Evolutionary conservation across 2,888 invertebrate species (phyloP), one percentile per base, ranked within the genome.

Genomic region (Tinea semifulvella): DNA sequence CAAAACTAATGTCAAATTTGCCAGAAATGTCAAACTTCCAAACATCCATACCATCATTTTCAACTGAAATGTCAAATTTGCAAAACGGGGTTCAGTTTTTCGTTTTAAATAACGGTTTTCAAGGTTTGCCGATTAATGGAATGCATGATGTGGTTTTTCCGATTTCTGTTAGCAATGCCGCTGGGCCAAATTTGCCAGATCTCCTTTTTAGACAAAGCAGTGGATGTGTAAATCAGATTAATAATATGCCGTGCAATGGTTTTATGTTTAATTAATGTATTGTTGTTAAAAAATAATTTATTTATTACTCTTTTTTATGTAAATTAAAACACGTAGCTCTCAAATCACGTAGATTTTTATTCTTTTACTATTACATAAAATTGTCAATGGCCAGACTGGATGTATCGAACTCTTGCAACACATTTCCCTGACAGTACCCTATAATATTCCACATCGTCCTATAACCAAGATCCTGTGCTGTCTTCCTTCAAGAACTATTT

Each of bases 81-180:
- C 31, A 31, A 13, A 31, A 31, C 7, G 31, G 31, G 31, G 6
- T 13, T 2, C 31, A 31, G 31, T 31, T 31, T 31, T 31, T 31
- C 11, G 31, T 31, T n/a, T 13, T 31, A 2, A 31, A 31, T 31
- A 7, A 13, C 14, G 26, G 26, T 11, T n/a, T n/a, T 26, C 11
- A n/a, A 6, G 2, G 11, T 13, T 14, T 14, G 6, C 13, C 13
- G 7, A 31, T 26, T 2, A 10, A 26, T n/a, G 5, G 14, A 7
- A 4, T 31, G 13, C 31, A 31, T 2, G 31, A 31, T 11, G 31
- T 31, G 3, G 13, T 31, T 4, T 31, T 31, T 14, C 31, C 31
- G 13, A 31, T 31, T 4, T 3, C 11, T 13, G 13, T 31, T 11
- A 31, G 31, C 13, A 31, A 31, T 31, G 11, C n/a, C n/a, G n/a